Conservation (phyloP, 23 tunicate genomes). For the Phallusia fumigata region DNA sequence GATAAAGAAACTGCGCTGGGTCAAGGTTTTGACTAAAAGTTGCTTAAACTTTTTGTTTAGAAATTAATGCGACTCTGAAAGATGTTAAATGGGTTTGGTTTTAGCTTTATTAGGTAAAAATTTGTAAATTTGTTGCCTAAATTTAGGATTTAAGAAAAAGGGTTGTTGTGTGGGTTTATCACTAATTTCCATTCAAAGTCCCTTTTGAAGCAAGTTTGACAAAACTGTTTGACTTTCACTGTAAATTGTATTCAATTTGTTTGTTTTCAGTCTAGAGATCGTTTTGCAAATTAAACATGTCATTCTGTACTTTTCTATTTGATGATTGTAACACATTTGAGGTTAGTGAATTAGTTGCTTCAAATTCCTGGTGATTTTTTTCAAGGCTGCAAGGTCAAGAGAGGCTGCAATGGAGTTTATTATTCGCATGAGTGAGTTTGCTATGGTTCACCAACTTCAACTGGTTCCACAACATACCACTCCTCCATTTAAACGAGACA, state of each 20-base stretch:
- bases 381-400: slow-evolving; percentile 69
- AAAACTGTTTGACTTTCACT: too few relatives aligned
- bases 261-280: too few relatives aligned
- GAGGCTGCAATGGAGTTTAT: slow-evolving; percentile 73
- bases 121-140: neutral
- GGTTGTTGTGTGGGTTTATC: neutral
- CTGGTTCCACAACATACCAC: slow-evolving; percentile 61
- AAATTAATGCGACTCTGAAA: too few relatives aligned
- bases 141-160: neutral
- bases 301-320: neutral
- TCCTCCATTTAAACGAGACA: slow-evolving; percentile 76
- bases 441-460: slow-evolving; percentile 48
- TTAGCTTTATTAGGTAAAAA: neutral
- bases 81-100: too few relatives aligned
- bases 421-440: slow-evolving; percentile 66
- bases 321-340: neutral
- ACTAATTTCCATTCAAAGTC: too few relatives aligned
- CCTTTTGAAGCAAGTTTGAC: too few relatives aligned
- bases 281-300: too few relatives aligned
- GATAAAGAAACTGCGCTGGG: too few relatives aligned
- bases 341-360: neutral
- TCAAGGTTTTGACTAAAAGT: too few relatives aligned
- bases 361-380: neutral
- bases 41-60: too few relatives aligned
- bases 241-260: too few relatives aligned